Conservation (phyloP, 2,113 vertebrate species). For the Chaetodon trifascialis region DNA sequence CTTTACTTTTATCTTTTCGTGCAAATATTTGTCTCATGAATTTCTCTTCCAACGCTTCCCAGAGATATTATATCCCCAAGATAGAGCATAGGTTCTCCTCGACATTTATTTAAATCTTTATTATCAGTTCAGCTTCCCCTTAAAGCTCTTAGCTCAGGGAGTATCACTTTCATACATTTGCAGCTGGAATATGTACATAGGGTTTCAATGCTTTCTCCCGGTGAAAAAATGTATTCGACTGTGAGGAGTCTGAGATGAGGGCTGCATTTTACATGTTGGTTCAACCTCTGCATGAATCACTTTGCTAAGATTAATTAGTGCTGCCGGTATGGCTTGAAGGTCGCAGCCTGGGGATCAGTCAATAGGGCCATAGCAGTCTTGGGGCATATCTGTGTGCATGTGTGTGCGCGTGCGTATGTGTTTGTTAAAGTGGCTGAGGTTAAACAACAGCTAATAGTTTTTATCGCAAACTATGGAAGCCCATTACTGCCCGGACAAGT, state of each 20-base stretch:
- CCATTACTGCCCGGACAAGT: neutral
- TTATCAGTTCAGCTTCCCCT: slow-evolving; percentile 67
- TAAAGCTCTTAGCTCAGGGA: slow-evolving; percentile 63
- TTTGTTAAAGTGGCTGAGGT: neutral
- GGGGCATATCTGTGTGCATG: slow-evolving; percentile 31
- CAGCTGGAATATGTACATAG: slow-evolving; percentile 44
- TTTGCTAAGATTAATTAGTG: slow-evolving; percentile 72
- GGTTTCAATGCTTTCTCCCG: slow-evolving; percentile 21
- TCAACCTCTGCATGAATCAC: slow-evolving; percentile 61
- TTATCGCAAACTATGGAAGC: neutral
- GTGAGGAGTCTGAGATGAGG: slow-evolving; percentile 8
- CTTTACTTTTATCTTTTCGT: slow-evolving; percentile 75
- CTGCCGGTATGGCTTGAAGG: slow-evolving; percentile 68
- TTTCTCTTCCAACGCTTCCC: slow-evolving; percentile 71
- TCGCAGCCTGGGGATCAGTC: slow-evolving; percentile 66
- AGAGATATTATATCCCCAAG: slow-evolving; percentile 66
- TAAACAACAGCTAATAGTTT: neutral
- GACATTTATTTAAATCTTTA: slow-evolving; percentile 77
- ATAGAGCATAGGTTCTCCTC: slow-evolving; percentile 58
- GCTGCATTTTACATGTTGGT: slow-evolving; percentile 22
- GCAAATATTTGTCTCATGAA: slow-evolving; percentile 81
- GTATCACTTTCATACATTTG: slow-evolving; percentile 54
- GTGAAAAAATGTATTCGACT: slow-evolving; percentile 37
- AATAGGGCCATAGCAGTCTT: slow-evolving; percentile 46
- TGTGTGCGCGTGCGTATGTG: slow-evolving; percentile 2